Conservation (phyloP, 2,113 vertebrate species). For the Microcebus ravelobensis region DNA sequence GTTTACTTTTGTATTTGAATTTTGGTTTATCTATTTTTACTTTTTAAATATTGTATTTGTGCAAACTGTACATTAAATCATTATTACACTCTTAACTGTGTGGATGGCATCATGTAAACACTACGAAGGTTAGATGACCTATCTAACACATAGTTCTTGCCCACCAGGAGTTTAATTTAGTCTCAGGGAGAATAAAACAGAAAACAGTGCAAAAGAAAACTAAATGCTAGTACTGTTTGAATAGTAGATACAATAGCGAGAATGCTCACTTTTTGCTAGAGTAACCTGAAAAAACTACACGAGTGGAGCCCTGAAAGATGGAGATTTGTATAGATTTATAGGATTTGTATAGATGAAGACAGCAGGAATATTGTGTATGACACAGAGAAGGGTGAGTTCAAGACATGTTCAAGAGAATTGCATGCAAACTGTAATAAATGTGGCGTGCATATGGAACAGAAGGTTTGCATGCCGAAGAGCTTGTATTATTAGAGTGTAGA, state of each 20-base stretch:
- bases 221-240: background rate
- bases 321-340: background rate
- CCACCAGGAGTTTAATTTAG: background rate
- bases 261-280: background rate
- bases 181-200: background rate
- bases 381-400: background rate
- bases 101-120: background rate
- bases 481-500: background rate
- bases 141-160: background rate
- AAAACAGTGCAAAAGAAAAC: conserved; percentile 25
- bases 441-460: background rate
- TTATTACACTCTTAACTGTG: background rate
- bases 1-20: conserved; percentile 38
- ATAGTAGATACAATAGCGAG: background rate
- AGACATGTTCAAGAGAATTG: background rate
- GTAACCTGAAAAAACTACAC: background rate
- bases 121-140: background rate
- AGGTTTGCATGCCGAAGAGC: background rate
- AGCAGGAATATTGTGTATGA: background rate
- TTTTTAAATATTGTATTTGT: conserved; percentile 60
- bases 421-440: background rate
- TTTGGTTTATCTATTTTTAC: conserved; percentile 23
- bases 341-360: background rate
- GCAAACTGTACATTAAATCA: conserved; percentile 63
- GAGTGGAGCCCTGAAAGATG: background rate